Percentiles rank a stretch among this genome's conserved stretches.
phyloP scores from a whole-genome alignment of 2,113 vertebrate genomes.

The Pavo muticus region DNA sequence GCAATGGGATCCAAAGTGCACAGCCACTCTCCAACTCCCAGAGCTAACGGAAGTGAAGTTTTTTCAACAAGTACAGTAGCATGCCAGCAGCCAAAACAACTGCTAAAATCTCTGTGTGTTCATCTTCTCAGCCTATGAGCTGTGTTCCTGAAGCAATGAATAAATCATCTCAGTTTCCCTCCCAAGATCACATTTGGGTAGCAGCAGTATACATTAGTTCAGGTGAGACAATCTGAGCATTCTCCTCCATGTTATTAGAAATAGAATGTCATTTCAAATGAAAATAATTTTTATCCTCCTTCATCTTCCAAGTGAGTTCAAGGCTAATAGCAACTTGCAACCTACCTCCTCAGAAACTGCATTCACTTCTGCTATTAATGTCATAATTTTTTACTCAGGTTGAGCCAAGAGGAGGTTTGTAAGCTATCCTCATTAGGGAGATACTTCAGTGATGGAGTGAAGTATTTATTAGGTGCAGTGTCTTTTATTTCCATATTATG shows the following conservation, averaged over 20 bases:
- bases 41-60: neutral
- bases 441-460: conserved; percentile 1
- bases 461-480: conserved; percentile 1
- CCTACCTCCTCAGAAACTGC: conserved; percentile 4
- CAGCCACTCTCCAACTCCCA: neutral
- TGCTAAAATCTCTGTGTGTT: neutral
- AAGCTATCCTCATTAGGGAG: conserved; percentile 12
- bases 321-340: conserved; percentile 11
- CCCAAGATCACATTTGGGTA: neutral
- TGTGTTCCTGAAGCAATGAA: neutral
- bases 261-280: neutral
- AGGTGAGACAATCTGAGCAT: neutral
- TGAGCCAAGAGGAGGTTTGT: conserved; percentile 4
- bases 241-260: neutral
- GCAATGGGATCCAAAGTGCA: neutral
- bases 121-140: neutral
- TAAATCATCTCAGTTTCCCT: neutral
- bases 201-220: neutral
- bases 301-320: neutral
- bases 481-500: neutral
- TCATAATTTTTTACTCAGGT: neutral
- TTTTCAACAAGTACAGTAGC: neutral
- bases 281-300: neutral
- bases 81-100: neutral
- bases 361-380: neutral